A percentile compares a stretch with the other conserved stretches of the same genome.
These are phyloP conservation scores for Aricia agestis DNA, from an alignment of 1,140 invertebrate genomes.

Conservation along the genomic window DNA sequence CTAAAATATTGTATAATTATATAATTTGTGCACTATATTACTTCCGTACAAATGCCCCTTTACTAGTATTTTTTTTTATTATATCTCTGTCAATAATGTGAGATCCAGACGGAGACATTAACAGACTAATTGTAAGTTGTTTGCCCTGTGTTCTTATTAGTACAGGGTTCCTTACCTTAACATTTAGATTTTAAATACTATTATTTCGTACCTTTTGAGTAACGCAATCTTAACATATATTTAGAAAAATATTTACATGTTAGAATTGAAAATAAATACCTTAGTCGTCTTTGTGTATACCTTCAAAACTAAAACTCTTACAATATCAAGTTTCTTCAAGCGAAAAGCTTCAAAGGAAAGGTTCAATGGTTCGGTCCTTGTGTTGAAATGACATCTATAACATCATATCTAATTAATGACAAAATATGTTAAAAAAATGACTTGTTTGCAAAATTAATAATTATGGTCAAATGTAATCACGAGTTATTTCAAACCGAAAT, in stretches of 20 bases:
- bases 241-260: too few relatives aligned
- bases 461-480: neutral
- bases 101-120: too few relatives aligned
- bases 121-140: too few relatives aligned
- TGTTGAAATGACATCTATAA: neutral
- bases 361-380: neutral
- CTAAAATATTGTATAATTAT: too few relatives aligned
- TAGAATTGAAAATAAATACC: neutral
- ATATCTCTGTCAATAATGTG: too few relatives aligned
- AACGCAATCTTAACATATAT: neutral
- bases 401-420: neutral
- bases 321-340: neutral
- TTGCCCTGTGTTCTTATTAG: too few relatives aligned
- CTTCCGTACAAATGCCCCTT: too few relatives aligned
- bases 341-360: neutral
- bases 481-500: neutral
- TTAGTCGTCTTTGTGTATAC: neutral
- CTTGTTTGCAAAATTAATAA: neutral
- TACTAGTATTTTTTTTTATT: too few relatives aligned
- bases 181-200: too few relatives aligned
- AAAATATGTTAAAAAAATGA: neutral
- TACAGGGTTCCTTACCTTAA: too few relatives aligned
- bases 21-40: too few relatives aligned
- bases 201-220: too few relatives aligned
- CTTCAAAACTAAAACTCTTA: neutral